Conservation (phyloP, 2,113 vertebrate genomes). For the Actenoides hombroni region DNA sequence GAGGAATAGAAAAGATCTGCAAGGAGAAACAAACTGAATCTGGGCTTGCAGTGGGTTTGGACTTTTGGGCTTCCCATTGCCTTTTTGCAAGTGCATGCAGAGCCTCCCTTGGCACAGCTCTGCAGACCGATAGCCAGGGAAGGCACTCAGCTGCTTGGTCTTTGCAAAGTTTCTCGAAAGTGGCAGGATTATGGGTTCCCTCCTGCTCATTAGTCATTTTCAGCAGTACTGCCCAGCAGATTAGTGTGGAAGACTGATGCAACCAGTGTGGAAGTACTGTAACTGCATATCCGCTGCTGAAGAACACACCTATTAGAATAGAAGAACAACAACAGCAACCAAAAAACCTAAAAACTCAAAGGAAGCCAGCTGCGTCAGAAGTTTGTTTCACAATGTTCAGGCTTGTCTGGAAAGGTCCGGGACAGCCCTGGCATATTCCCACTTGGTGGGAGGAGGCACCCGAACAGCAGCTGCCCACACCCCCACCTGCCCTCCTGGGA, state of each 20-base stretch:
- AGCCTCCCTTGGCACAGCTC: neutral
- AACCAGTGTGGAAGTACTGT: neutral
- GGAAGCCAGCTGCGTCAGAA: neutral
- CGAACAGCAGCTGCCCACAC: rapidly evolving
- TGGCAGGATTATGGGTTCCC: neutral
- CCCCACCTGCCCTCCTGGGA: rapidly evolving
- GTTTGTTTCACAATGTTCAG: neutral
- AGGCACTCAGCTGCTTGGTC: neutral
- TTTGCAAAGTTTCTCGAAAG: neutral
- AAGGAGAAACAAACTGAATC: neutral
- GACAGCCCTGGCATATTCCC: neutral
- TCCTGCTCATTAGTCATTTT: neutral
- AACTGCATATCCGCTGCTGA: neutral
- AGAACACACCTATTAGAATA: neutral
- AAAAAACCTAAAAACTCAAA: neutral
- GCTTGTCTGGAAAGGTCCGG: neutral
- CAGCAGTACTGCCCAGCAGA: neutral
- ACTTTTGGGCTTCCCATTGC: neutral
- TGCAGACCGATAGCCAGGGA: rapidly evolving
- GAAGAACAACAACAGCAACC: neutral
- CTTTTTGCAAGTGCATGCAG: neutral
- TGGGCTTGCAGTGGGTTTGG: neutral
- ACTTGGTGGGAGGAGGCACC: neutral
- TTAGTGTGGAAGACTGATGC: rapidly evolving
- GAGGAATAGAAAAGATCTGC: neutral